Evolutionary conservation across 2,888 invertebrate species (phyloP).

Genomic region (Magallana nippona): DNA sequence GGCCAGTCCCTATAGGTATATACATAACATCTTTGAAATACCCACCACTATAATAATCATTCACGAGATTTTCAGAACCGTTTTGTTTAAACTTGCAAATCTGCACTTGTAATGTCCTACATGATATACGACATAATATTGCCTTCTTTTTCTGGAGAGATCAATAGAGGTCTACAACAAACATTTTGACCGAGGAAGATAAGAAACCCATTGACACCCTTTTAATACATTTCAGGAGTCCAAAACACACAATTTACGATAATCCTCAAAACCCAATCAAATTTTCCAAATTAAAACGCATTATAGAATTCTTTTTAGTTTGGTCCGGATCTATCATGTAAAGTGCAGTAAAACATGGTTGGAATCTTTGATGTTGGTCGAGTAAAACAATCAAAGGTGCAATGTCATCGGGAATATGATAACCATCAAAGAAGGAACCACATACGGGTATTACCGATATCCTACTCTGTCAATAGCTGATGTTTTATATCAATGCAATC

Average conservation of each 20-base stretch:
- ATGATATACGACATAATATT: not conserved
- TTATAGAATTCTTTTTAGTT: constrained; percentile 13
- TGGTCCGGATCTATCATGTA: not conserved
- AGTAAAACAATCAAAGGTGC: constrained; percentile 5
- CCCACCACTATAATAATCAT: too few relatives aligned
- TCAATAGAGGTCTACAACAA: not conserved
- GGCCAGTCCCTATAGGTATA: too few relatives aligned
- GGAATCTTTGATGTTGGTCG: constrained; percentile 4
- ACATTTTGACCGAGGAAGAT: constrained; percentile 17
- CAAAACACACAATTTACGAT: constrained; percentile 16
- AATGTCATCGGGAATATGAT: constrained; percentile 16
- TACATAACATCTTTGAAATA: too few relatives aligned
- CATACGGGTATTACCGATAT: not conserved
- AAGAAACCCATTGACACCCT: constrained; percentile 29
- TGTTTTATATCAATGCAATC: not conserved
- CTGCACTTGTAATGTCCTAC: not conserved
- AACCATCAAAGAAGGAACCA: not conserved
- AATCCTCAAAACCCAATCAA: constrained; percentile 8
- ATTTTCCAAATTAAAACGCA: constrained; percentile 12
- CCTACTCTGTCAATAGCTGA: not conserved
- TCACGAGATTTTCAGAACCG: not conserved
- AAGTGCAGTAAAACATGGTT: not conserved
- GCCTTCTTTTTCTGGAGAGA: not conserved
- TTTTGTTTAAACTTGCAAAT: not conserved
- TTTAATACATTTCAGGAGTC: constrained; percentile 25